Base-by-base conservation (phyloP, 2,797 vertebrate genomes). In the Molossus molossus region DNA sequence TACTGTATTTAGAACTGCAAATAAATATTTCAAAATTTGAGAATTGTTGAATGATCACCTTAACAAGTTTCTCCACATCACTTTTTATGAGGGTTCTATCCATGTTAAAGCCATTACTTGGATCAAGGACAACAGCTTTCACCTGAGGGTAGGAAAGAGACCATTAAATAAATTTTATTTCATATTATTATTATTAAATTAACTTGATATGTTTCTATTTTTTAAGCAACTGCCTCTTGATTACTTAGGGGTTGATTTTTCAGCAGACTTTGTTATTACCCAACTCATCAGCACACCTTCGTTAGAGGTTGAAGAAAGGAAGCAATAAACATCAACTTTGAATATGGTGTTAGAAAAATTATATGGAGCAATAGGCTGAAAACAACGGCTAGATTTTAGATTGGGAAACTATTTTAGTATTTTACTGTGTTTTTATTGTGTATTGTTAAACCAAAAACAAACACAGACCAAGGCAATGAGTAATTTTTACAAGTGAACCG, bases 111-210 rank as follows among this genome's bases (percentile, higher is more conserved):
- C 98, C 98, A 97, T 99, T 99, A 83, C 96, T 98, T 60, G 99
- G 99, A 97, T 99, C 99, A 97, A 99, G 97, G 70, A 99, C 98
- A 62, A 99, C 98, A 96, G 99, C 99, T 98, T 99, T 99, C 91
- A 99, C 99, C 99, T 99, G 89, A 87, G 64, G 94, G 84, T 75
- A 90, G n/a, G 73, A 97, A 96, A 96, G 50, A 92, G 4, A 4
- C 17, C 12, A 76, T 40, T 69, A 95, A 14, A 64, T 90, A 87
- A 87, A 94, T 93, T 94, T 45, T 27, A 82, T 27, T 88, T 91
- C 81, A 80, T 75, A 55, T 94, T 75, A 96, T 94, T 75, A 96
- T 84, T 69, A 87, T 53, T 12, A 87, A 96, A 73, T 91, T 62
- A 37, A 27, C 18, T 94, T 81, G 90, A 15, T 76, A 67, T 57